These are phyloP conservation scores for Picus viridis DNA, from an alignment of 2,797 vertebrate species.

Conservation along the genomic window DNA sequence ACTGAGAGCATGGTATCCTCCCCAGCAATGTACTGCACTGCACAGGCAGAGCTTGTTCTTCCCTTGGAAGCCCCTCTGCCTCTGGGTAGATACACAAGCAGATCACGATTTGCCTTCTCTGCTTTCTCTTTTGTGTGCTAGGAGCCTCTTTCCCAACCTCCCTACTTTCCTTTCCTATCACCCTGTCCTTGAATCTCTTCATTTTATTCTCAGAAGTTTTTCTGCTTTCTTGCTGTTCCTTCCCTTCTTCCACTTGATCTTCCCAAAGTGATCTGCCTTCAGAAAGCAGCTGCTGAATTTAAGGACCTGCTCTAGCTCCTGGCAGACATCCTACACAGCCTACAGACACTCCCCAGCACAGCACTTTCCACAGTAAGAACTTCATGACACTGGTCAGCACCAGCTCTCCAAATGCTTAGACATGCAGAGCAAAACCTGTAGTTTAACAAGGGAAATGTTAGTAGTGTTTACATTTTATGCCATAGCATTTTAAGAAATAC, in stretches of 20 bases:
- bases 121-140: neutral
- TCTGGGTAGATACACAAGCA: neutral
- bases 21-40: neutral
- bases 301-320: neutral
- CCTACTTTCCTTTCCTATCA: neutral
- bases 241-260: neutral
- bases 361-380: neutral
- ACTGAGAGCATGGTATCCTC: neutral
- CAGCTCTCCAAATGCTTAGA: neutral
- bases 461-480: neutral
- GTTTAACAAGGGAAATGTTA: neutral
- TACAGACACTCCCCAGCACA: neutral
- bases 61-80: neutral
- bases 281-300: neutral
- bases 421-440: neutral
- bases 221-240: neutral
- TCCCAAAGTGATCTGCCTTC: neutral
- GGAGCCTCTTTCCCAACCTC: accelerated
- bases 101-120: neutral
- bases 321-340: neutral
- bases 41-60: neutral
- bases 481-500: neutral
- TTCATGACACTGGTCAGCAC: neutral
- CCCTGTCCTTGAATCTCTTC: neutral
- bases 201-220: neutral